A percentile compares a stretch with the other conserved stretches of the same genome.
These are phyloP conservation scores for Neosilurus hyrtlii DNA, from an alignment of 2,797 vertebrate genomes.

Conservation along the genomic window DNA sequence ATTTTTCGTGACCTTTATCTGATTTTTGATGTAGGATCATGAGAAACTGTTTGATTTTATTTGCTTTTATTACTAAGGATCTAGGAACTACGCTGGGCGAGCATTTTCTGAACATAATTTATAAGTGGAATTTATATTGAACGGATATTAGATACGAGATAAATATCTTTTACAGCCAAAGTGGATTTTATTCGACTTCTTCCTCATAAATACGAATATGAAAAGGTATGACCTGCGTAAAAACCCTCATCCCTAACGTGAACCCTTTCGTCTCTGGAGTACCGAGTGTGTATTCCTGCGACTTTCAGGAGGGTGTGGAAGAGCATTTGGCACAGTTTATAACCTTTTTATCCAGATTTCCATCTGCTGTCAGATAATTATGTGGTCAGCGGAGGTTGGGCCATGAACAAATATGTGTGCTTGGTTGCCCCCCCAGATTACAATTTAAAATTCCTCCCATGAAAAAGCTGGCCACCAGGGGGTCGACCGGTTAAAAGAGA, in stretches of 20 bases:
- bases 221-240: too few relatives aligned
- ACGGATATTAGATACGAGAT: background rate
- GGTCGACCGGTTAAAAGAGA: slow-evolving; percentile 74
- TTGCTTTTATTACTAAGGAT: background rate
- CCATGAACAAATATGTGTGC: slow-evolving; percentile 78
- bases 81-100: background rate
- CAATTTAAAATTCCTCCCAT: slow-evolving; percentile 81
- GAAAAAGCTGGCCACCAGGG: slow-evolving; percentile 69
- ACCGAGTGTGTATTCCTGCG: background rate
- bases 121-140: background rate
- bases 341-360: slow-evolving; percentile 40
- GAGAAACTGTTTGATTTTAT: slow-evolving; percentile 8
- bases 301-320: slow-evolving; percentile 26
- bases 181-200: background rate
- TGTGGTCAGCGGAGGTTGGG: slow-evolving; percentile 75
- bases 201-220: background rate
- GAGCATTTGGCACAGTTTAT: slow-evolving; percentile 39
- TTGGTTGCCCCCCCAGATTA: slow-evolving; percentile 76
- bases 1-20: background rate
- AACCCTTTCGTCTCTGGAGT: background rate
- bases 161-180: background rate
- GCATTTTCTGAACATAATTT: background rate
- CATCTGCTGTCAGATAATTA: slow-evolving; percentile 66
- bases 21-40: background rate
- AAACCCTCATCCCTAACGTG: background rate